Evolutionary conservation across 2,113 vertebrate species (phyloP).

Genomic region (Megalops atlanticus): DNA sequence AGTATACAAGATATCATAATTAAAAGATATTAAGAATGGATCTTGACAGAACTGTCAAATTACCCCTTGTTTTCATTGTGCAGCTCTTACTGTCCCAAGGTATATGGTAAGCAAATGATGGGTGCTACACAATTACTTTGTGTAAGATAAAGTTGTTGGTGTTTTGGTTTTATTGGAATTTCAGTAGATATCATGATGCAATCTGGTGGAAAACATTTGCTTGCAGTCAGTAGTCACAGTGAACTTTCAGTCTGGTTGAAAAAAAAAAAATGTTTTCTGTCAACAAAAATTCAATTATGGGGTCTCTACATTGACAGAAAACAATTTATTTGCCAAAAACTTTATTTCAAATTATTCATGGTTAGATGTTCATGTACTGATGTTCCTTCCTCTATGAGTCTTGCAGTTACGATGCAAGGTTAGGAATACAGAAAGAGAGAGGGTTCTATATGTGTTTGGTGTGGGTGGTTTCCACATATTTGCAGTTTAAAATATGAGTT

Average conservation of each 20-base stretch:
- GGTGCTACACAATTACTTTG: not conserved
- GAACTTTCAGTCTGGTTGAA: not conserved
- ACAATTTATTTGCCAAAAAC: too few relatives aligned
- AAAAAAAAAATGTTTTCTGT: not conserved
- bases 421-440: too few relatives aligned
- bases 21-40: not conserved
- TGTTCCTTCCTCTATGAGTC: too few relatives aligned
- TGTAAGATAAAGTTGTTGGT: not conserved
- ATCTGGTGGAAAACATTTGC: slow-evolving; percentile 12
- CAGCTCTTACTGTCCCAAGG: not conserved
- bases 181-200: slow-evolving; percentile 9
- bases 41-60: not conserved
- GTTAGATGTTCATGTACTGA: too few relatives aligned
- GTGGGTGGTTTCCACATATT: too few relatives aligned
- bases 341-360: too few relatives aligned
- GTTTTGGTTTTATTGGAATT: slow-evolving; percentile 13
- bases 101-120: not conserved
- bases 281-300: not conserved
- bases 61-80: not conserved
- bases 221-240: not conserved
- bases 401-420: too few relatives aligned
- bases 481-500: too few relatives aligned
- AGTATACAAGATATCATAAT: too few relatives aligned
- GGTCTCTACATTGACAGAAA: too few relatives aligned
- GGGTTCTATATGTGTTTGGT: too few relatives aligned